These are phyloP conservation scores for Ostrea denselamellosa DNA, from an alignment of 1,140 invertebrate genomes.

Conservation along the genomic window DNA sequence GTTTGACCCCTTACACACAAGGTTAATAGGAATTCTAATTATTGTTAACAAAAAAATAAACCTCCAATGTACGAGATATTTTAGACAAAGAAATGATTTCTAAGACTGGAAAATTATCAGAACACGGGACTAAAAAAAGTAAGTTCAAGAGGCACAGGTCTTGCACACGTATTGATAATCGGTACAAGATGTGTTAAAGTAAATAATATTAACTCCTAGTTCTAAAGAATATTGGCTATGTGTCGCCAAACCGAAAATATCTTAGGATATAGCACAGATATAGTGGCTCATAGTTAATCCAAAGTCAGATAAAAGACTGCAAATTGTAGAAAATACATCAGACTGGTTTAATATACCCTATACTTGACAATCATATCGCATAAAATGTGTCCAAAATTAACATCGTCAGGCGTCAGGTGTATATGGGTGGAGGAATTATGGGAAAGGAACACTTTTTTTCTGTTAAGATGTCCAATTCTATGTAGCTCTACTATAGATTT, in stretches of 20 bases:
- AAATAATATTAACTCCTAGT: slow-evolving; percentile 16
- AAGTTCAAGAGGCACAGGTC: slow-evolving; percentile 34
- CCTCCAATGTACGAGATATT: background rate
- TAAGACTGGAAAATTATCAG: background rate
- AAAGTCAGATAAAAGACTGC: slow-evolving; percentile 7
- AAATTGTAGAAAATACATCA: slow-evolving; percentile 34
- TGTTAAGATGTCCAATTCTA: no score
- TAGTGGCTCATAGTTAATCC: slow-evolving; percentile 17
- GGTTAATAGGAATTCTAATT: background rate
- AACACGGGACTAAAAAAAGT: background rate
- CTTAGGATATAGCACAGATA: slow-evolving; percentile 2
- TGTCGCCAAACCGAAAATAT: slow-evolving; percentile 35
- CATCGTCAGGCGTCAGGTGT: background rate
- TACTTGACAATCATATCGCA: slow-evolving; percentile 12
- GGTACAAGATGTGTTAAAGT: slow-evolving; percentile 26
- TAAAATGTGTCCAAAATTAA: background rate
- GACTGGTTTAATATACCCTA: background rate
- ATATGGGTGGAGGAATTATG: background rate
- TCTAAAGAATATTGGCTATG: slow-evolving; percentile 3
- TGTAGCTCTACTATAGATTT: no score
- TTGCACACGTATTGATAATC: background rate
- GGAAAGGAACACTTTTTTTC: background rate
- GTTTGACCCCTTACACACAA: no score
- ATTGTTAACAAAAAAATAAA: background rate
- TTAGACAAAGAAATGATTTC: background rate